A percentile compares a stretch with the other conserved stretches of the same genome.
Evolutionary conservation across 2,888 invertebrate genomes (phyloP).

Genomic region (Girardia tigrina): DNA sequence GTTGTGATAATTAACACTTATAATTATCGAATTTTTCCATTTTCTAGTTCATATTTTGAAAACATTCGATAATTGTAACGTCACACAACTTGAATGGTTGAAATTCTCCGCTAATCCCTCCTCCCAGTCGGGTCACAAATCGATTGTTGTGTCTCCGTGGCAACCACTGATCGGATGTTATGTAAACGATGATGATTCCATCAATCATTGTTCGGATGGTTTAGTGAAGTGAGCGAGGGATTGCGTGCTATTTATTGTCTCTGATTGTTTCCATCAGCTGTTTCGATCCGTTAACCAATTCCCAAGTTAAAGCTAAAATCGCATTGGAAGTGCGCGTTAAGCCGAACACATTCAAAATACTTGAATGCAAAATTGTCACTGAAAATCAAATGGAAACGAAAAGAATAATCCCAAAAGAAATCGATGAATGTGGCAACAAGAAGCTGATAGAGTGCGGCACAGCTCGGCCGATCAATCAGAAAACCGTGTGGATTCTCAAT

Average conservation of each 20-base stretch:
- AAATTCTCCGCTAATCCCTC: not conserved
- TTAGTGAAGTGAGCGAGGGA: not conserved
- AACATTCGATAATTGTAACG: not conserved
- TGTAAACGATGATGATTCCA: not conserved
- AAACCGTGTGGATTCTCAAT: conserved; percentile 9
- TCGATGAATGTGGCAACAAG: not conserved
- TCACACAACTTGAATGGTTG: not conserved
- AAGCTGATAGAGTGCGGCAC: not conserved
- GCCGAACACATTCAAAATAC: not conserved
- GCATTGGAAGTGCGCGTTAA: not conserved
- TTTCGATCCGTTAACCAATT: not conserved
- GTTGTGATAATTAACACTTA: too few species aligned
- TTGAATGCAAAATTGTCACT: not conserved
- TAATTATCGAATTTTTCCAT: too few species aligned
- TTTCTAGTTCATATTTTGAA: conserved; percentile 4
- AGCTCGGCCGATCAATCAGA: not conserved
- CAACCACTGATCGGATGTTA: conserved; percentile 6
- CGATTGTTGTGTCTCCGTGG: conserved; percentile 1
- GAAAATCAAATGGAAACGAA: not conserved
- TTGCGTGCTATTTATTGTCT: not conserved
- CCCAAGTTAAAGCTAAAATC: conserved; percentile 9
- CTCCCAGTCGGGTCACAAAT: not conserved
- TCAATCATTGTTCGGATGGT: not conserved
- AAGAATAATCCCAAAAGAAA: not conserved
- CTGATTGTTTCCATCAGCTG: not conserved